Percentiles rank a stretch among this genome's conserved stretches.
Evolutionary conservation across 2,797 vertebrate species (phyloP).

Genomic region (Salarias fasciatus): DNA sequence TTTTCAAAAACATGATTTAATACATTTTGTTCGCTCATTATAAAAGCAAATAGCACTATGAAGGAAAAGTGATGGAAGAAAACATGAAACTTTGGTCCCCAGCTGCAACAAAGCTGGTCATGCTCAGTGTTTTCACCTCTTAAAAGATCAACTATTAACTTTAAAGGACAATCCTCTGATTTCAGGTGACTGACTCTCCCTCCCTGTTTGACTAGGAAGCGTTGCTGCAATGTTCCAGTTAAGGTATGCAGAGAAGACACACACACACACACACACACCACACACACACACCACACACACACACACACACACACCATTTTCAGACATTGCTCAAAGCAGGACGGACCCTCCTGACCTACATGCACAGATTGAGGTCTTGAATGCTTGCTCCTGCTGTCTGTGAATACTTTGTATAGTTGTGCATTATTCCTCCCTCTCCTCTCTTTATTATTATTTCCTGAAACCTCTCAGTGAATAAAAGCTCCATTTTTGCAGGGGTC

Average conservation of each 20-base stretch:
- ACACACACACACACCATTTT: constrained; percentile 24
- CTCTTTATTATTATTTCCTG: constrained; percentile 65
- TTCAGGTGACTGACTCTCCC: constrained; percentile 15
- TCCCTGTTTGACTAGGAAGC: constrained; percentile 2
- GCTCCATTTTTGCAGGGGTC: constrained; percentile 52
- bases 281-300: neutral
- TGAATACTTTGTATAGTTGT: constrained; percentile 46
- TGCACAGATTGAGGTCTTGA: constrained; percentile 44
- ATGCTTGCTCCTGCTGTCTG: constrained; percentile 19
- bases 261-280: too few relatives aligned
- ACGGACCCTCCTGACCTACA: constrained; percentile 65
- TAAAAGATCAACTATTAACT: neutral
- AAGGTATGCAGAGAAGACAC: neutral
- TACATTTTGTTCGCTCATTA: neutral
- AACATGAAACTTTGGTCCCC: too few relatives aligned
- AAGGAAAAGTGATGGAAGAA: neutral
- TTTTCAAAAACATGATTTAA: too few relatives aligned
- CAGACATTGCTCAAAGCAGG: constrained; percentile 35
- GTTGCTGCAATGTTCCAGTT: neutral
- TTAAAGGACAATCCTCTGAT: constrained; percentile 3
- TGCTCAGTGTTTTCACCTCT: neutral
- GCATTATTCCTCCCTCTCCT: constrained; percentile 53
- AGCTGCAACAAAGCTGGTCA: neutral
- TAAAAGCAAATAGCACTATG: neutral
- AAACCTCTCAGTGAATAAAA: constrained; percentile 65